These are phyloP conservation scores for Ctenodactylus gundi DNA, from an alignment of 2,113 vertebrate genomes.

Conservation along the genomic window DNA sequence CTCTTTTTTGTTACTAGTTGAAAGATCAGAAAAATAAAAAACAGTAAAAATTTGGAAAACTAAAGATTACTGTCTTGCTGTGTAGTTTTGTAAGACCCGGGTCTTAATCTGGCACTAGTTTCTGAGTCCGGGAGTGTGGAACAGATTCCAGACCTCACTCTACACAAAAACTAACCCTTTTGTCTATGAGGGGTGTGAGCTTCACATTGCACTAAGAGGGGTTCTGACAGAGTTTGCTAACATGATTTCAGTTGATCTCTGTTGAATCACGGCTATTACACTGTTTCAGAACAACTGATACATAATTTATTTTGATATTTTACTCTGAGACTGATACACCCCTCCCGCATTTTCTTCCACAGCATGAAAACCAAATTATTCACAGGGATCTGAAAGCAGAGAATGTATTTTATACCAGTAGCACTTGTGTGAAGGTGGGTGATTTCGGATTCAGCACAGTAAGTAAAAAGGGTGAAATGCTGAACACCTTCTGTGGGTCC, in stretches of 20 bases:
- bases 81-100: not conserved
- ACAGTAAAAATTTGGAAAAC: not conserved
- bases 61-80: not conserved
- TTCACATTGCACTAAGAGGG: not conserved
- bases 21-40: not conserved
- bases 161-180: not conserved
- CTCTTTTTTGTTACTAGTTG: not conserved
- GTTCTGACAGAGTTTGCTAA: not conserved
- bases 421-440: constrained; percentile 95
- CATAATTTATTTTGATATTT: not conserved
- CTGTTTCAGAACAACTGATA: not conserved
- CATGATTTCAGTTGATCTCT: not conserved
- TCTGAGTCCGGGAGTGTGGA: not conserved
- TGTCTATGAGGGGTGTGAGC: not conserved
- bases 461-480: constrained; percentile 90
- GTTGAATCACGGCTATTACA: not conserved
- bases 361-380: constrained; percentile 97
- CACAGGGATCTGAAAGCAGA: constrained; percentile 97
- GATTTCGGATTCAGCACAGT: constrained; percentile 98
- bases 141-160: not conserved
- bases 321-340: not conserved
- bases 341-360: constrained; percentile 63
- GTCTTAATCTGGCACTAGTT: not conserved
- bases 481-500: constrained; percentile 97
- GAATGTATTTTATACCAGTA: constrained; percentile 94